Base-by-base conservation (phyloP, 1,140 invertebrate species). In the Nebria ingens region DNA sequence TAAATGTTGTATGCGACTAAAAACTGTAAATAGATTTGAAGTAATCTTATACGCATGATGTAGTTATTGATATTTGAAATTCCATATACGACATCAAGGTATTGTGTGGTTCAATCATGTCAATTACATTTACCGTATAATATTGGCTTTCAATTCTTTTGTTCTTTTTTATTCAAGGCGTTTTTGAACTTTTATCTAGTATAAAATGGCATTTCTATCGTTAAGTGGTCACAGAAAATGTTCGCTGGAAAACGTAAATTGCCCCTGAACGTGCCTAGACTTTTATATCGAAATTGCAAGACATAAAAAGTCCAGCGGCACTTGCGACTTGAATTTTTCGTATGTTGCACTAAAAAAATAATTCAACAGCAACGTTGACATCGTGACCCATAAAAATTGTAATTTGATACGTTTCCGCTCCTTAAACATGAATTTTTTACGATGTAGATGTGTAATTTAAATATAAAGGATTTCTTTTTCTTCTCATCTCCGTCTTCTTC, bases 181-280 rank as follows among this genome's bases (percentile, higher is more conserved):
- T 45, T 45, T n/a, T 17, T 45, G 17, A 45, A 45, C 40, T 45
- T 17, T 45, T 12, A 45, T 9, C 40, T 17, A 9, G 15, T 12
- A 45, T 45, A 45, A 45, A 45, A 45, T 45, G 40, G 17, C 40
- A 45, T 45, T 45, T 45, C 25, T 45, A 9, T 45, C 40, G 40
- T 12, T 45, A 45, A 45, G 40, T 45, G 40, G 40, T 45, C 40
- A 45, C 40, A 45, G 40, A 17, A 45, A 45, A 45, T 45, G 40
- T 45, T 45, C 40, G 17, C 15, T 45, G 40, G 40, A 9, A 12
- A 45, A 45, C 40, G 40, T 45, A 45, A 45, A 45, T 45, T 45
- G 40, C 40, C 6, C 3, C 9, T 9, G 40, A 11, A 45, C 40
- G 40, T 45, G 40, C 40, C 17, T 11, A 3, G 40, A 45, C 40